Percentiles rank a stretch among this genome's conserved stretches.
phyloP scores from a whole-genome alignment of 2,888 invertebrate genomes.

The Helleia helle region DNA sequence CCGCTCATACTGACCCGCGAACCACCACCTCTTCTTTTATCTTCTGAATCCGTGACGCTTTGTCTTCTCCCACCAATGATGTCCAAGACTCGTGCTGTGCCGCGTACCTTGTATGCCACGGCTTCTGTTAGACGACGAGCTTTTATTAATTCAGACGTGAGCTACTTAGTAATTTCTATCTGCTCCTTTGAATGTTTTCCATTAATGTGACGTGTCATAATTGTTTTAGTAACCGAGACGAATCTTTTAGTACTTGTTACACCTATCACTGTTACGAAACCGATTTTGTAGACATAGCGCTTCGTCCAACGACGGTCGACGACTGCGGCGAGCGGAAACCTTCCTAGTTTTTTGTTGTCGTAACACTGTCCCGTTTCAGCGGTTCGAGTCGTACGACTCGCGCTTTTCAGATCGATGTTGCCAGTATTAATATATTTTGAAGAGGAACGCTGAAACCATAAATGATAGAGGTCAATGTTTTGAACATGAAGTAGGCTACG shows the following conservation, averaged over 20 bases:
- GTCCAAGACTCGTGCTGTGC: neutral
- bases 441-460: slow-evolving; percentile 40
- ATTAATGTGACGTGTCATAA: neutral
- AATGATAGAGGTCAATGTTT: slow-evolving; percentile 51
- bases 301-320: slow-evolving; percentile 13
- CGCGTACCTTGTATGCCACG: slow-evolving; percentile 13
- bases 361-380: slow-evolving; percentile 19
- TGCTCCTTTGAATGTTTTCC: neutral
- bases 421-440: slow-evolving; percentile 22
- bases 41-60: slow-evolving; percentile 25
- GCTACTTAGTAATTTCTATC: neutral
- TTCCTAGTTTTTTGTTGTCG: slow-evolving; percentile 15
- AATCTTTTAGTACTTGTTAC: neutral
- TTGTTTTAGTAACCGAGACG: neutral
- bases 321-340: slow-evolving; percentile 12
- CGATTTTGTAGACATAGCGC: slow-evolving; percentile 12
- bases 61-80: slow-evolving; percentile 17
- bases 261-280: slow-evolving; percentile 14
- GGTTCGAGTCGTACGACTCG: slow-evolving; percentile 14
- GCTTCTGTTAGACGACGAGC: slow-evolving; percentile 18
- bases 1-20: slow-evolving; percentile 25
- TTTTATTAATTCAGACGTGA: neutral
- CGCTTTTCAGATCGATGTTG: slow-evolving; percentile 20
- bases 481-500: slow-evolving; percentile 48
- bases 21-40: slow-evolving; percentile 25